Percentiles rank a stretch among this genome's conserved stretches.
phyloP scores from a whole-genome alignment of 1,140 invertebrate species.

The Papilio polyxenes region DNA sequence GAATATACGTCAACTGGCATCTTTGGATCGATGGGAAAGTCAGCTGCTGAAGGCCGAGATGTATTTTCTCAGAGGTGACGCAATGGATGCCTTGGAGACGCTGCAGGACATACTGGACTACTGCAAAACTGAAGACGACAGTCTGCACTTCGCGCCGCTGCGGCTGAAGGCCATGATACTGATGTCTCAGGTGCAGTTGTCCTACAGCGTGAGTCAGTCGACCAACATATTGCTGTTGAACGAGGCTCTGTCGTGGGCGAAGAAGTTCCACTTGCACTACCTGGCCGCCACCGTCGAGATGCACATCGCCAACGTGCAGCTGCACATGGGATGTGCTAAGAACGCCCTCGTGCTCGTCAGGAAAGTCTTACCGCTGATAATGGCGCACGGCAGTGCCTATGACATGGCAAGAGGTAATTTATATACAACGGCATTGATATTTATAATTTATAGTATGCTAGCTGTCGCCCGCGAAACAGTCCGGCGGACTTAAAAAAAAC shows the following conservation, averaged over 20 bases:
- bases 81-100: constrained; percentile 82
- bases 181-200: constrained; percentile 86
- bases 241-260: constrained; percentile 86
- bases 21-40: constrained; percentile 86
- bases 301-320: constrained; percentile 87
- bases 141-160: constrained; percentile 81
- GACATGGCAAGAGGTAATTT: constrained; percentile 85
- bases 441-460: too few relatives aligned
- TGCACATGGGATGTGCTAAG: constrained; percentile 86
- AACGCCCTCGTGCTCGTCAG: constrained; percentile 87
- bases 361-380: constrained; percentile 85
- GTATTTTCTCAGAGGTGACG: constrained; percentile 85
- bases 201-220: constrained; percentile 79
- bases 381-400: constrained; percentile 90
- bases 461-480: too few relatives aligned
- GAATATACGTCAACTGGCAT: constrained; percentile 86
- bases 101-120: constrained; percentile 82
- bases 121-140: constrained; percentile 77
- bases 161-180: constrained; percentile 86
- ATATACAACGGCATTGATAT: not conserved
- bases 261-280: constrained; percentile 87
- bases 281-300: constrained; percentile 88
- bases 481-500: too few relatives aligned
- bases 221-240: constrained; percentile 84
- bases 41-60: constrained; percentile 84